Conservation (phyloP, 1,140 invertebrate genomes). For the Protaetia brevitarsis region DNA sequence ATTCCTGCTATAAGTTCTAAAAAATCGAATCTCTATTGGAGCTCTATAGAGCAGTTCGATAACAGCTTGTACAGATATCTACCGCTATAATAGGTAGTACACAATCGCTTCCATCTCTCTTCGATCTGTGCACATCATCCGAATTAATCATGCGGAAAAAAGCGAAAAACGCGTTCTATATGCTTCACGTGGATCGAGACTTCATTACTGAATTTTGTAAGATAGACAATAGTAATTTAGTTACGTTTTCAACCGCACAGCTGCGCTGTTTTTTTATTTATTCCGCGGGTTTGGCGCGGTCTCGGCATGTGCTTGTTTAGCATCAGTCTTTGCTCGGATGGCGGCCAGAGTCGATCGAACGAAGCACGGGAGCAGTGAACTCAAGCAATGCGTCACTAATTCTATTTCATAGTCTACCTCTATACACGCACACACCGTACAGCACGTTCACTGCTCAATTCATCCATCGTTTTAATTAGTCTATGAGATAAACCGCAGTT, state of each 20-base stretch:
- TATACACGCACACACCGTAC: background rate
- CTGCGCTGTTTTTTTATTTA: conserved; percentile 25
- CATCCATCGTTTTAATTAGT: background rate
- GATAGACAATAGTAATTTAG: conserved; percentile 26
- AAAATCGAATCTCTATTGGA: no score
- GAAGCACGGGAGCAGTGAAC: conserved; percentile 20
- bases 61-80: background rate
- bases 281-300: conserved; percentile 20
- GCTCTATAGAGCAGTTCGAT: background rate
- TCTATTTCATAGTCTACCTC: background rate
- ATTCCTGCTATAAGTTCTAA: no score
- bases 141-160: background rate
- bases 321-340: conserved; percentile 23
- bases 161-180: background rate
- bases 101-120: background rate
- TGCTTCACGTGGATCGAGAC: conserved; percentile 11
- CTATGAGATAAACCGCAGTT: background rate
- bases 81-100: background rate
- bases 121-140: background rate
- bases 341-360: conserved; percentile 14
- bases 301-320: conserved; percentile 21
- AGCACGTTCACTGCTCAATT: background rate
- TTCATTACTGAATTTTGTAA: conserved; percentile 18
- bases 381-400: conserved; percentile 21
- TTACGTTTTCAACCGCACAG: conserved; percentile 25